Conservation (phyloP, 2,113 vertebrate species). For the Copsychus sechellarum region DNA sequence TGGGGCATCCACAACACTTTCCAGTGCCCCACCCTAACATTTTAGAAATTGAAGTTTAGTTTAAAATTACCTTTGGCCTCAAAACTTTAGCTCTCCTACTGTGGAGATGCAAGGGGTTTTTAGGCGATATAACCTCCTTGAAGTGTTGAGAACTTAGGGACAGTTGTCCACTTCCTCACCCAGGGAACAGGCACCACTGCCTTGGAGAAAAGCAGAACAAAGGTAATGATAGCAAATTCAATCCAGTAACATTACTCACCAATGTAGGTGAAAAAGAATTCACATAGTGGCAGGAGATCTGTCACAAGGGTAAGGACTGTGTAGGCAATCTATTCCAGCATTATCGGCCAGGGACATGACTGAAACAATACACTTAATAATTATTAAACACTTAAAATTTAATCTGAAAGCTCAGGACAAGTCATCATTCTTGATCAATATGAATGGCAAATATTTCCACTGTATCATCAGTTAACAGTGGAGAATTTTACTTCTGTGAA, state of each 20-base stretch:
- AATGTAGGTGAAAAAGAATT: not conserved
- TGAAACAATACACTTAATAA: not conserved
- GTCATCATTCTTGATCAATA: not conserved
- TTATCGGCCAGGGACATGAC: not conserved
- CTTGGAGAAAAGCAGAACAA: not conserved
- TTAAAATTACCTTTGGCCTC: not conserved
- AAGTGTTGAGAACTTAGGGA: too few relatives aligned
- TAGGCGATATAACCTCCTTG: not conserved
- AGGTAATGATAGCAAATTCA: not conserved
- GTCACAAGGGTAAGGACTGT: fast-evolving
- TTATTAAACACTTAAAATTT: not conserved
- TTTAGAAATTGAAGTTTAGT: not conserved
- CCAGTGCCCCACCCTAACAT: not conserved
- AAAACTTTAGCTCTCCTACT: not conserved
- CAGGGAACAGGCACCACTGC: not conserved
- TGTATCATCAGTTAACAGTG: not conserved
- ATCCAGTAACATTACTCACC: not conserved
- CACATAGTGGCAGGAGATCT: not conserved
- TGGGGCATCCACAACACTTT: not conserved
- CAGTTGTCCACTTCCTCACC: not conserved
- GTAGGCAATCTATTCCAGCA: not conserved
- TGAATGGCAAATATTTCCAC: not conserved
- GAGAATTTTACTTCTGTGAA: not conserved
- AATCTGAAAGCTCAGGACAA: not conserved
- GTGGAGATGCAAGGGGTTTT: not conserved